phyloP scores from a whole-genome alignment of 2,888 invertebrate species.

The Cyrtodaria siliqua region DNA sequence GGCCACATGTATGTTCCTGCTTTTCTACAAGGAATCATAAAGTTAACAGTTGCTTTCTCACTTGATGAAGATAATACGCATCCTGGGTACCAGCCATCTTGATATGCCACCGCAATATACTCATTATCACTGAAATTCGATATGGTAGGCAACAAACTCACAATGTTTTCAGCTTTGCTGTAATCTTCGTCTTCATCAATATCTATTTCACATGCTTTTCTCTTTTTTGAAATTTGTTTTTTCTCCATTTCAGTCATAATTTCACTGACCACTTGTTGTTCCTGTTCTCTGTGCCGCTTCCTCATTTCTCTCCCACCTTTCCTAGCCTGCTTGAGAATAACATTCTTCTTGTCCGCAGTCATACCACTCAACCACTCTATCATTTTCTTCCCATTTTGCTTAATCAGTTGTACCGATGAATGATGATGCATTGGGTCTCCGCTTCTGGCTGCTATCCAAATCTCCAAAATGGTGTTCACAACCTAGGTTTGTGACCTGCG shows the following conservation, averaged over 20 bases:
- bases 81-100: constrained; percentile 30
- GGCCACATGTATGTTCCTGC: constrained; percentile 19
- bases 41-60: background rate
- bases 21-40: constrained; percentile 11
- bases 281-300: background rate
- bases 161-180: no score
- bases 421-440: constrained; percentile 26
- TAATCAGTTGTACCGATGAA: constrained; percentile 7
- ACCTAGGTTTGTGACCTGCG: constrained; percentile 11
- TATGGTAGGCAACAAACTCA: background rate
- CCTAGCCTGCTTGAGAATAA: background rate
- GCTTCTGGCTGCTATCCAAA: no score
- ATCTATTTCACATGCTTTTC: background rate
- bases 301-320: background rate
- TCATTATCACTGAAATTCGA: constrained; percentile 7
- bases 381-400: constrained; percentile 4
- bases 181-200: background rate
- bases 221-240: background rate
- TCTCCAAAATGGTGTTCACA: constrained; percentile 17
- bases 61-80: background rate
- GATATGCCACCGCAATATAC: constrained; percentile 25
- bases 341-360: background rate
- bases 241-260: background rate
- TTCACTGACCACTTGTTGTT: background rate
- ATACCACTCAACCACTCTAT: constrained; percentile 1